Conservation (phyloP, 2,113 vertebrate species). For the Anseranas semipalmata region DNA sequence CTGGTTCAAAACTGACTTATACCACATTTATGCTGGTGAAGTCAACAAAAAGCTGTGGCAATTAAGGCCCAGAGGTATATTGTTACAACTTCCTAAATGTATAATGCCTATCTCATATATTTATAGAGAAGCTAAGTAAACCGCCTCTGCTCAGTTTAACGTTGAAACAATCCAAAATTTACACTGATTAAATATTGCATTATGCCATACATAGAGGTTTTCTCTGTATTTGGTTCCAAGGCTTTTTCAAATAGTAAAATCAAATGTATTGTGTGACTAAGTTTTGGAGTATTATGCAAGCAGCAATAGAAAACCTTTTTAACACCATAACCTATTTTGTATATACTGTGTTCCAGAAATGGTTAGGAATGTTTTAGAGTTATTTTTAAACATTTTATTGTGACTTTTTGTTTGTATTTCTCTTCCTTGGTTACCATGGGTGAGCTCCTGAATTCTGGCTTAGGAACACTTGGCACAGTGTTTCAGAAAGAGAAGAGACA, state of each 20-base stretch:
- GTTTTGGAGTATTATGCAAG: neutral
- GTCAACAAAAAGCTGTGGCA: neutral
- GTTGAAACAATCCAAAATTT: neutral
- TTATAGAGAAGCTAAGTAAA: neutral
- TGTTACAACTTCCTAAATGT: neutral
- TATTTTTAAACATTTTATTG: slow-evolving; percentile 64
- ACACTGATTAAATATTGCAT: neutral
- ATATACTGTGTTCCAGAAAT: slow-evolving; percentile 40
- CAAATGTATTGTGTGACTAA: neutral
- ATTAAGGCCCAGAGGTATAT: neutral
- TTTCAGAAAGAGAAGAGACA: neutral
- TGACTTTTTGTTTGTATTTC: slow-evolving; percentile 41
- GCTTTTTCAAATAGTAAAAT: neutral
- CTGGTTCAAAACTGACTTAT: neutral
- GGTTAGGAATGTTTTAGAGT: slow-evolving; percentile 32
- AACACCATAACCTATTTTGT: neutral
- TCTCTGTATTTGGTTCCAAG: neutral
- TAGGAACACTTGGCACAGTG: neutral
- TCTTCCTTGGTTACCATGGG: slow-evolving; percentile 12
- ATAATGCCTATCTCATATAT: neutral
- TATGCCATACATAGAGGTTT: neutral
- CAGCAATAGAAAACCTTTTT: neutral
- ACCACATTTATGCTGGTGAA: neutral
- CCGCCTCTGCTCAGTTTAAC: neutral
- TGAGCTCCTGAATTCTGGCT: neutral